These are phyloP conservation scores for Ochropleura leucogaster DNA, from an alignment of 2,888 invertebrate species.

Conservation along the genomic window DNA sequence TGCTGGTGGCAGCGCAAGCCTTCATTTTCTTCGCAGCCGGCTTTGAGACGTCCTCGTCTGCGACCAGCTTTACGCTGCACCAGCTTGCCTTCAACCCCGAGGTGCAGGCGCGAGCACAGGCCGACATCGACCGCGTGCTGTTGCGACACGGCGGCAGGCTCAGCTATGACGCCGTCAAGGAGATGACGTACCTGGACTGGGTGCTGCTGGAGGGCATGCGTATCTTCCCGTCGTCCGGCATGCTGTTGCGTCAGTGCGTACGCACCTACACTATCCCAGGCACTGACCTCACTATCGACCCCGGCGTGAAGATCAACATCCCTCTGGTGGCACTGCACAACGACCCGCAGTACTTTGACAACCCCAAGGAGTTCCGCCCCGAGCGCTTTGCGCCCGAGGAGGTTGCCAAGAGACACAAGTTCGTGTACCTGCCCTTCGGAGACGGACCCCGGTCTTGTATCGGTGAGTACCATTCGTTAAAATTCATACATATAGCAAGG, in stretches of 20 bases:
- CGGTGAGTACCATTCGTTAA: slow-evolving; percentile 67
- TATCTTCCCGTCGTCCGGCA: slow-evolving; percentile 75
- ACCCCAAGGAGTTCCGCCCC: slow-evolving; percentile 77
- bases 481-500: background rate
- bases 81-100: slow-evolving; percentile 78
- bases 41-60: slow-evolving; percentile 87
- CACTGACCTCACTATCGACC: slow-evolving; percentile 72
- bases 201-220: slow-evolving; percentile 79
- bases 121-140: slow-evolving; percentile 76
- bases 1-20: slow-evolving; percentile 76
- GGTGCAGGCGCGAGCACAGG: slow-evolving; percentile 76
- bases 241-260: slow-evolving; percentile 70
- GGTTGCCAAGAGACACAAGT: slow-evolving; percentile 68
- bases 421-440: slow-evolving; percentile 78
- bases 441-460: slow-evolving; percentile 80
- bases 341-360: slow-evolving; percentile 78
- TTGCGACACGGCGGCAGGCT: slow-evolving; percentile 71
- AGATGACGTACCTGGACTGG: slow-evolving; percentile 82
- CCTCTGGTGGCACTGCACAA: slow-evolving; percentile 78
- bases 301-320: slow-evolving; percentile 64
- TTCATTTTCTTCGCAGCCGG: slow-evolving; percentile 86
- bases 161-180: slow-evolving; percentile 79
- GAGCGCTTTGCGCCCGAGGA: slow-evolving; percentile 75
- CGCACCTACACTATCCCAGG: slow-evolving; percentile 72
- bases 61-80: slow-evolving; percentile 81